phyloP scores from a whole-genome alignment of 2,113 vertebrate species.

The Petromus typicus region DNA sequence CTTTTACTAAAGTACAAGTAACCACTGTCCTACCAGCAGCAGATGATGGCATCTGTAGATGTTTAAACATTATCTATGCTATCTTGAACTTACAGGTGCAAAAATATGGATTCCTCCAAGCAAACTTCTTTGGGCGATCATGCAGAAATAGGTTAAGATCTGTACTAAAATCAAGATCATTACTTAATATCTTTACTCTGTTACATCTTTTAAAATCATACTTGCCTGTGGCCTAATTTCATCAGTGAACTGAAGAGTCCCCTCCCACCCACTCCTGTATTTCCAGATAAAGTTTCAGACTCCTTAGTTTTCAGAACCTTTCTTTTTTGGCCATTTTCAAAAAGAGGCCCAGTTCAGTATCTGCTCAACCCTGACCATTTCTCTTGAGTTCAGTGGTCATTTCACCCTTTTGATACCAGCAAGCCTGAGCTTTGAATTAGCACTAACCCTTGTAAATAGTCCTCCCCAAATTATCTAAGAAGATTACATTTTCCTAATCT shows the following conservation, averaged over 20 bases:
- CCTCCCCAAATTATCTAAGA: not conserved
- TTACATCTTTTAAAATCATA: constrained; percentile 38
- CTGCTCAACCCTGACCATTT: not conserved
- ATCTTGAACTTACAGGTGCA: constrained; percentile 8
- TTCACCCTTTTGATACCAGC: not conserved
- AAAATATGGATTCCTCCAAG: not conserved
- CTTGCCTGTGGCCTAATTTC: not conserved
- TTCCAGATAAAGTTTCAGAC: constrained; percentile 52
- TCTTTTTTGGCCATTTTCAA: not conserved
- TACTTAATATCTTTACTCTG: constrained; percentile 60
- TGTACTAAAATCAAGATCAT: constrained; percentile 34
- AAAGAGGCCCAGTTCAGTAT: not conserved
- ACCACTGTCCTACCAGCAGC: not conserved
- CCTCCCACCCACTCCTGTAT: not conserved
- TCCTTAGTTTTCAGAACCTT: constrained; percentile 4
- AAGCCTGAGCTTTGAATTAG: not conserved
- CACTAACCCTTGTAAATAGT: constrained; percentile 16
- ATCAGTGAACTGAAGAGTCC: not conserved
- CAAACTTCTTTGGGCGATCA: not conserved
- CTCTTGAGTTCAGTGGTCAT: not conserved
- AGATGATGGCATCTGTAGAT: not conserved
- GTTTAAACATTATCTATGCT: not conserved
- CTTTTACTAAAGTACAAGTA: constrained; percentile 58
- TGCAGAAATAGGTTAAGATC: not conserved
- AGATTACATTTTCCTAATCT: not conserved